Percentiles rank a stretch among this genome's conserved stretches.
Conservation (phyloP, 2,888 invertebrate genomes). For the Physocephala rufipes region DNA sequence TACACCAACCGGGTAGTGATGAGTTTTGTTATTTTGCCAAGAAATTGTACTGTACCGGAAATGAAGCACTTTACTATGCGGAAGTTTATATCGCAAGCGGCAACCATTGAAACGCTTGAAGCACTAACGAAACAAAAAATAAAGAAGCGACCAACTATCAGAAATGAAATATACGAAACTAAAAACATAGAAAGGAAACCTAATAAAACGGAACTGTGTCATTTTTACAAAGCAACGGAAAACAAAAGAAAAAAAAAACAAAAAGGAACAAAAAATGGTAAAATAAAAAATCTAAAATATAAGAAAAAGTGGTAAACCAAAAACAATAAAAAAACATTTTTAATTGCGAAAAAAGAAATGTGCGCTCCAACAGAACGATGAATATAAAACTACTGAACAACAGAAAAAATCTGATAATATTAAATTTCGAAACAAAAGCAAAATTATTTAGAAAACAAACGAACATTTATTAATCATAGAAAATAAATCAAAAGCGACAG, state of each 20-base stretch:
- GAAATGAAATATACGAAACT: too few relatives aligned
- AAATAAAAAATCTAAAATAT: too few relatives aligned
- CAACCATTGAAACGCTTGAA: constrained; percentile 5
- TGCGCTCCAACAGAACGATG: too few relatives aligned
- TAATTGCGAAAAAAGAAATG: too few relatives aligned
- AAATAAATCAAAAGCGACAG: too few relatives aligned
- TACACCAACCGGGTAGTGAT: background rate
- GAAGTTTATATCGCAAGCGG: constrained; percentile 35
- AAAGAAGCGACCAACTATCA: background rate
- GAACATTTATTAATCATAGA: background rate
- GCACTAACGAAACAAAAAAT: background rate
- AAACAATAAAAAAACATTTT: too few relatives aligned
- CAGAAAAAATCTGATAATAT: background rate
- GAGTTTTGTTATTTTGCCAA: constrained; percentile 28
- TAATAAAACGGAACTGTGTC: constrained; percentile 21
- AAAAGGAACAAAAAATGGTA: too few relatives aligned
- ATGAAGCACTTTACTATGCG: constrained; percentile 46
- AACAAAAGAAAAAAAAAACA: too few relatives aligned
- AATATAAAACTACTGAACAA: background rate
- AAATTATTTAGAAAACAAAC: too few relatives aligned
- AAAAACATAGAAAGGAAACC: constrained; percentile 6
- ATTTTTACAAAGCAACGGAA: background rate
- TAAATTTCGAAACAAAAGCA: too few relatives aligned
- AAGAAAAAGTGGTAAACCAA: too few relatives aligned
- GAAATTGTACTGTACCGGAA: constrained; percentile 46